Evolutionary conservation across 2,113 vertebrate genomes (phyloP), one percentile per base, ranked within the genome.

Genomic region (Canis aureus): DNA sequence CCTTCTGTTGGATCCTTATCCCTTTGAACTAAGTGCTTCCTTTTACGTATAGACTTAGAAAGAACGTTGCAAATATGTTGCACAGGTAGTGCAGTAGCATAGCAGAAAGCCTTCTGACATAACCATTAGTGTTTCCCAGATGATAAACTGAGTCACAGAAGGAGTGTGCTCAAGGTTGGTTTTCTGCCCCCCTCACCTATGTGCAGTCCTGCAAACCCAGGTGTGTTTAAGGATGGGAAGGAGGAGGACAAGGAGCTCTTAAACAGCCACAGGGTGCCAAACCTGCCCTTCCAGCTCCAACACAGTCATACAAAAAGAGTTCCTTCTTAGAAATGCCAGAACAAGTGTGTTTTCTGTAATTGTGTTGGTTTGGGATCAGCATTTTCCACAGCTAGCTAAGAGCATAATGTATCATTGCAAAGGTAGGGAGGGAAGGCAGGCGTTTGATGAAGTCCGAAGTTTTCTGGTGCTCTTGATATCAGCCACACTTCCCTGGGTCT

Each of bases 241-340:
- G 19, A 76, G n/a, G 10, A 83, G 51, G 76, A 92, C 0, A 2
- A 38, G 15, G 29, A 22, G 43, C 43, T 92, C 59, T 62, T 69
- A 83, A 74, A 43, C 11, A 82, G n/a, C 29, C 32, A 10, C 13
- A 11, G 11, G 22, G 32, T 51, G 35, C 64, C 87, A 55, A 90
- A 69, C n/a, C 81, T 13, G 16, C 62, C 60, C 79, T 86, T 57
- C 8, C 9, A 29, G 51, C 29, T 12, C 51, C n/a, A 83, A 6
- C 2, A 15, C 69, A 81, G 94, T 95, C 29, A 15, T 19, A 51
- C 43, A 49, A 73, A 78, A 95, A 76, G 76, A 89, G 43, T 78
- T 87, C n/a, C 83, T 96, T 69, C 67, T 79, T 66, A 71, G 95
- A 86, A 89, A 84, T 76, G n/a, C 83, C 64, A 87, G 53, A 57